These are phyloP conservation scores for rat (Rattus norvegicus) DNA, from an alignment of 2,113 vertebrate genomes.

Conservation along the genomic window DNA sequence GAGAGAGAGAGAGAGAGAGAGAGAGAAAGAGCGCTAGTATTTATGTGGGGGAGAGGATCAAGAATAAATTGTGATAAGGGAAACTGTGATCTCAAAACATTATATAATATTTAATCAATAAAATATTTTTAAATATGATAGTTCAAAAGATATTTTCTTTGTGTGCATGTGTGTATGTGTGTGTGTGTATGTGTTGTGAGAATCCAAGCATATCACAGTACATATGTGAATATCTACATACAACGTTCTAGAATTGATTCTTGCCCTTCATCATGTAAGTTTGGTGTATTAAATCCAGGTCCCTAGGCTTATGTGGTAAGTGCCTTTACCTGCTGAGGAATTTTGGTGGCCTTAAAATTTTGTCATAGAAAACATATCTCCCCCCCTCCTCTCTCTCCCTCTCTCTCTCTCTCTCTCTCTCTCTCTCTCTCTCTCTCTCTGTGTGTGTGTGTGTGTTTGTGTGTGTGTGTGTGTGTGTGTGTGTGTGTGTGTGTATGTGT, in stretches of 20 bases:
- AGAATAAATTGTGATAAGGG: background rate
- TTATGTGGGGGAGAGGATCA: background rate
- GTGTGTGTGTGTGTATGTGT: background rate
- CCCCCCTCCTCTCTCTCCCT: no score
- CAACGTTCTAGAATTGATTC: background rate
- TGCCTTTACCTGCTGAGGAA: background rate
- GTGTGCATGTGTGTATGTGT: background rate
- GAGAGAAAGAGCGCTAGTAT: background rate
- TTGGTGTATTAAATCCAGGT: background rate
- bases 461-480: background rate
- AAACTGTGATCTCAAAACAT: background rate
- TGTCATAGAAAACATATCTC: background rate
- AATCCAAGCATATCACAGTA: background rate
- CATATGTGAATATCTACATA: background rate
- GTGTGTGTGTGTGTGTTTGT: background rate
- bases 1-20: no score
- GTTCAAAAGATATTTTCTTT: background rate
- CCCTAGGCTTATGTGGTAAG: background rate
- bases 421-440: no score
- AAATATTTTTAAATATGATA: background rate
- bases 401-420: no score
- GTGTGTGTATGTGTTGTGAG: background rate
- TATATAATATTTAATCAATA: background rate
- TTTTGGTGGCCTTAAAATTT: background rate
- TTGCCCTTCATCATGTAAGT: background rate